phyloP scores from a whole-genome alignment of 2,113 vertebrate genomes.

The Cepphus grylle region DNA sequence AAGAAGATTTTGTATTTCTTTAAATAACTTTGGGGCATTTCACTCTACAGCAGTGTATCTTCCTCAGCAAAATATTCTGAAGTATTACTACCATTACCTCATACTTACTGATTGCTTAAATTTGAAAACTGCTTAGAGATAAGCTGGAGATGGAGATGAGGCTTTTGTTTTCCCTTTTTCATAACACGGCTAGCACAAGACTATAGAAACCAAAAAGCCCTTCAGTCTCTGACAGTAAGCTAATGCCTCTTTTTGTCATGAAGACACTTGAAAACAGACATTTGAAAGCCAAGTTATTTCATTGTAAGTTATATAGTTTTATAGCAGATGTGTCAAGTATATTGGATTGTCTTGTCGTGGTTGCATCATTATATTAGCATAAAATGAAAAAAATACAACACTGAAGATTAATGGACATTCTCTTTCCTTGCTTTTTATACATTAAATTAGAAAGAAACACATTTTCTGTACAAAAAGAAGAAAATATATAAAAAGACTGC shows the following conservation, averaged over 20 bases:
- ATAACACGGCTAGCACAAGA: neutral
- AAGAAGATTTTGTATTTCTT: neutral
- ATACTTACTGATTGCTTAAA: neutral
- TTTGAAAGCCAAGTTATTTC: neutral
- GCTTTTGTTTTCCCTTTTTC: neutral
- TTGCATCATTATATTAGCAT: neutral
- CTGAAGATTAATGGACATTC: neutral
- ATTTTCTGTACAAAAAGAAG: neutral
- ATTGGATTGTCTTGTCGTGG: neutral
- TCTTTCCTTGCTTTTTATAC: neutral
- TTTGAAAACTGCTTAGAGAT: neutral
- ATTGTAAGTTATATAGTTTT: neutral
- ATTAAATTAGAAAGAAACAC: neutral
- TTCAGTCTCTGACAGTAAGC: neutral
- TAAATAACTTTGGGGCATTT: neutral
- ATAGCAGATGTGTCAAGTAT: neutral
- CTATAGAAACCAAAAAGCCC: fast-evolving
- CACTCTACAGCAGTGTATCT: neutral
- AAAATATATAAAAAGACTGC: neutral
- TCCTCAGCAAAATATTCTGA: neutral
- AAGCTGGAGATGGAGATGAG: neutral
- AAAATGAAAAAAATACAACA: neutral
- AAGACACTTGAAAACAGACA: neutral
- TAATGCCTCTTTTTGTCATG: neutral
- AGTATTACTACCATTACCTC: neutral